These are phyloP conservation scores for Cacoxenus indagator DNA, from an alignment of 2,888 invertebrate species.

Conservation along the genomic window DNA sequence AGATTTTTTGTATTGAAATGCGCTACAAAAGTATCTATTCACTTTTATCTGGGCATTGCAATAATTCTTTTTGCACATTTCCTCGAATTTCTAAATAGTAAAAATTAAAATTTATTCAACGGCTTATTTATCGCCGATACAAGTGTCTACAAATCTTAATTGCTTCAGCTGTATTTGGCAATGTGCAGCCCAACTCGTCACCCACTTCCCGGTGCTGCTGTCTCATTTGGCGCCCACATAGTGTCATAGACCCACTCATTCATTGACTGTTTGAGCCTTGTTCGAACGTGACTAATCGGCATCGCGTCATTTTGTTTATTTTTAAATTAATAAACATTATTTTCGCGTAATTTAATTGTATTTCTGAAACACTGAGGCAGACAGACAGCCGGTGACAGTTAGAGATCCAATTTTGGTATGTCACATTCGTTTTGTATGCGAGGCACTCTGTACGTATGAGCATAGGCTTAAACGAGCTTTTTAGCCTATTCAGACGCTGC, in stretches of 20 bases:
- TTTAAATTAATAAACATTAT: neutral
- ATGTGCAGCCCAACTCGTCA: too few relatives aligned
- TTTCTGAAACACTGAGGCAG: neutral
- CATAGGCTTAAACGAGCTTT: neutral
- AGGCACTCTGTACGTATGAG: neutral
- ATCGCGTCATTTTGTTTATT: conserved; percentile 14
- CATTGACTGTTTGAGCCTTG: neutral
- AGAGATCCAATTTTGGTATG: neutral
- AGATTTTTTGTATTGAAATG: neutral
- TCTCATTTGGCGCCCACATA: conserved; percentile 49
- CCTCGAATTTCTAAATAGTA: too few relatives aligned
- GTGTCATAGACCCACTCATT: conserved; percentile 20
- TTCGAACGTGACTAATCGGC: conserved; percentile 46
- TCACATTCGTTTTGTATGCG: neutral
- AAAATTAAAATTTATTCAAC: too few relatives aligned
- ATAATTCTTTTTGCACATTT: too few relatives aligned
- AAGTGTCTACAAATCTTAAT: too few relatives aligned
- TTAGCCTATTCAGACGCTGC: neutral
- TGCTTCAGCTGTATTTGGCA: conserved; percentile 20
- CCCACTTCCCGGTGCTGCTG: neutral
- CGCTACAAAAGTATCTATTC: too few relatives aligned
- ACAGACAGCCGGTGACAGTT: neutral
- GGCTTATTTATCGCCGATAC: too few relatives aligned
- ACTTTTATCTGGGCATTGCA: too few relatives aligned
- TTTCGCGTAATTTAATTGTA: neutral